Evolutionary conservation across 1,140 invertebrate species (phyloP).

Genomic region (Macrocentrus cingulum): DNA sequence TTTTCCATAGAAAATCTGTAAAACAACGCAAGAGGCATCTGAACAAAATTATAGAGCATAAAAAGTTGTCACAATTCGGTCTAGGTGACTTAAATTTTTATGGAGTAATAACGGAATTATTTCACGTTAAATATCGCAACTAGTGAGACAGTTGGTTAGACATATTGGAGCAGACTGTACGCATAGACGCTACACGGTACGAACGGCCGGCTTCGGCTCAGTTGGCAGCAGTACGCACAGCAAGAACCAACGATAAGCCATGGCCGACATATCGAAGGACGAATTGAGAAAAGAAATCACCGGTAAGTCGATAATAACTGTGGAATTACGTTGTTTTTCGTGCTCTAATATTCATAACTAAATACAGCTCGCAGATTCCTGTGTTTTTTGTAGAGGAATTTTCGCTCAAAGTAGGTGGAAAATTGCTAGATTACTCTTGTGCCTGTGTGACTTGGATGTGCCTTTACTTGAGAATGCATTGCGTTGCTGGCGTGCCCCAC

Average conservation of each 20-base stretch:
- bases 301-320: conserved; percentile 62
- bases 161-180: conserved; percentile 40
- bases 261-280: conserved; percentile 71
- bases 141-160: neutral
- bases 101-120: conserved; percentile 32
- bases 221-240: conserved; percentile 57
- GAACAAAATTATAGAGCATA: conserved; percentile 43
- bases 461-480: neutral
- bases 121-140: conserved; percentile 7
- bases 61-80: conserved; percentile 53
- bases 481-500: conserved; percentile 47
- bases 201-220: conserved; percentile 48
- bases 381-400: conserved; percentile 28
- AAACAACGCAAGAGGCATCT: conserved; percentile 43
- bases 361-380: neutral
- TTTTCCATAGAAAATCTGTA: conserved; percentile 25
- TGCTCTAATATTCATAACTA: conserved; percentile 31
- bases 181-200: conserved; percentile 46
- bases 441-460: neutral
- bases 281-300: conserved; percentile 71
- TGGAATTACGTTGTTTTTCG: conserved; percentile 40
- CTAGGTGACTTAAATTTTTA: conserved; percentile 40
- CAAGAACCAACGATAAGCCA: conserved; percentile 50
- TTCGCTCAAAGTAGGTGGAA: conserved; percentile 48
- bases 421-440: conserved; percentile 60